phyloP scores from a whole-genome alignment of 2,113 vertebrate species.

The Dromaius novaehollandiae region DNA sequence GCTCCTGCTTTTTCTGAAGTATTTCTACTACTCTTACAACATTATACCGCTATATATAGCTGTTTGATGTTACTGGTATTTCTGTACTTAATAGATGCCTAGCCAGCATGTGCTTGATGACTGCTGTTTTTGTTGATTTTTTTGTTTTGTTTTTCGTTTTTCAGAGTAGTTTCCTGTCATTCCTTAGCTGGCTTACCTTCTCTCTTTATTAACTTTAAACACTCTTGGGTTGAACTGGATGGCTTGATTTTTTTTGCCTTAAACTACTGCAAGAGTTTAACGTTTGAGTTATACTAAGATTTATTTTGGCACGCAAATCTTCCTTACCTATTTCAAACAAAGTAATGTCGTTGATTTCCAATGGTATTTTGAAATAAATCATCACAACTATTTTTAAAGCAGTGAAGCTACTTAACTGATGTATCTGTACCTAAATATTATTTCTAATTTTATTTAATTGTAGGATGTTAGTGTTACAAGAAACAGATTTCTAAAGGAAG shows the following conservation, averaged over 20 bases:
- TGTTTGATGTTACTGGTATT: not conserved
- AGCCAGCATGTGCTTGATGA: not conserved
- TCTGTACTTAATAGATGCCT: not conserved
- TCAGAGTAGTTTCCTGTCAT: not conserved
- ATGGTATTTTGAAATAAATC: not conserved
- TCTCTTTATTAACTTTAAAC: not conserved
- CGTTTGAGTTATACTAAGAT: not conserved
- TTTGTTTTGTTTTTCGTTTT: not conserved
- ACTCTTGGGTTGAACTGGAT: not conserved
- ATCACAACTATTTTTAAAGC: not conserved
- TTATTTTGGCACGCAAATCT: not conserved
- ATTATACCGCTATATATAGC: not conserved
- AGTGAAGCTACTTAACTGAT: not conserved
- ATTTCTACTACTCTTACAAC: conserved; percentile 7
- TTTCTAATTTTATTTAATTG: not conserved
- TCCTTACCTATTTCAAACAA: not conserved
- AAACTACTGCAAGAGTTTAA: not conserved
- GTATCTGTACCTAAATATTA: not conserved
- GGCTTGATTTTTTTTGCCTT: not conserved
- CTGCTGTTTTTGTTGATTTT: not conserved
- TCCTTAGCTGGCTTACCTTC: no score
- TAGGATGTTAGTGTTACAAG: not conserved
- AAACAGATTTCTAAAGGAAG: not conserved
- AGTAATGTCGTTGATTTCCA: not conserved
- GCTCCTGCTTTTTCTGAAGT: conserved; percentile 32